A percentile compares a stretch with the other conserved stretches of the same genome.
Conservation (phyloP, 2,888 invertebrate genomes). For the Thyatira batis region DNA sequence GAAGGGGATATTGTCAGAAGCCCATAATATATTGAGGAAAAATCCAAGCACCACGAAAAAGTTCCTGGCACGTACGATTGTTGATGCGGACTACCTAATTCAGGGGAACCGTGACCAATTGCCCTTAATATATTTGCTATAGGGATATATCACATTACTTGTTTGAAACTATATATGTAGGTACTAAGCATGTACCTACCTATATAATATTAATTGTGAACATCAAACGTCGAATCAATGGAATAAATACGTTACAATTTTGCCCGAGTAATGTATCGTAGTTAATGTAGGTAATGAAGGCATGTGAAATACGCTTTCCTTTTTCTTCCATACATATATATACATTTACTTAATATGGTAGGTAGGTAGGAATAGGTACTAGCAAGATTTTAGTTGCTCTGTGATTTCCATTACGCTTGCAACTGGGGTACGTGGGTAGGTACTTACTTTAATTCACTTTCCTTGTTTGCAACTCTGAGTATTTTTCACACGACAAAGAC, state of each 20-base stretch:
- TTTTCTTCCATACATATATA: not conserved
- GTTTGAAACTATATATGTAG: not conserved
- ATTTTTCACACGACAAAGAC: not conserved
- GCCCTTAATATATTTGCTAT: slow-evolving; percentile 2
- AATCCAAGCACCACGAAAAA: slow-evolving; percentile 2
- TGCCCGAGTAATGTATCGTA: too few relatives aligned
- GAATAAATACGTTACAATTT: too few relatives aligned
- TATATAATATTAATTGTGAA: too few relatives aligned
- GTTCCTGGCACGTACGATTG: slow-evolving; percentile 2
- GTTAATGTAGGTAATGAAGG: not conserved
- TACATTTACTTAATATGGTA: too few relatives aligned
- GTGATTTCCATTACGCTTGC: not conserved
- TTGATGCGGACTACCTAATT: slow-evolving; percentile 1
- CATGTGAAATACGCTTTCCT: not conserved
- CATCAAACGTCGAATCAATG: too few relatives aligned
- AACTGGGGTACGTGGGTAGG: too few relatives aligned
- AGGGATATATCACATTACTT: not conserved
- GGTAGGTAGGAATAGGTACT: too few relatives aligned
- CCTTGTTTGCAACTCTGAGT: not conserved
- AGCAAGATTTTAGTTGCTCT: not conserved
- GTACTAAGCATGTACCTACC: too few relatives aligned
- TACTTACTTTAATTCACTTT: not conserved
- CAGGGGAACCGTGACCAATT: not conserved
- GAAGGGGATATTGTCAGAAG: not conserved
- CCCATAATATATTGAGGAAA: slow-evolving; percentile 2